Evolutionary conservation across 2,888 invertebrate genomes (phyloP).

Genomic region (Eilema depressum): DNA sequence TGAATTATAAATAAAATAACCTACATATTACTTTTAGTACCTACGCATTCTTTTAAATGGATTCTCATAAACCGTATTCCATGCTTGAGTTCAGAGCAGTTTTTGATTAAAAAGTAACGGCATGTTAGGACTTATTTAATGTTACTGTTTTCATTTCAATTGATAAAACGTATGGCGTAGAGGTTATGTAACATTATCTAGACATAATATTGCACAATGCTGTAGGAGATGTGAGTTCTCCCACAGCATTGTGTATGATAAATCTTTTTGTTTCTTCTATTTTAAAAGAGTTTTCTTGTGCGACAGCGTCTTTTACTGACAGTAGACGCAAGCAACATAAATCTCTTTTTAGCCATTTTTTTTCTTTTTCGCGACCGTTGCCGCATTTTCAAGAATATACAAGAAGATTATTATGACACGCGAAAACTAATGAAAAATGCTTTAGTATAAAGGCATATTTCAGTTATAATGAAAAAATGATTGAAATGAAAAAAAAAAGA

Average conservation of each 20-base stretch:
- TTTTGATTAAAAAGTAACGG: slow-evolving; percentile 8
- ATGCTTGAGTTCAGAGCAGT: background rate
- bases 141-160: background rate
- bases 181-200: background rate
- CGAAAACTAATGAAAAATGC: too few species aligned
- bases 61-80: background rate
- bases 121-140: background rate
- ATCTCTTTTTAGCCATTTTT: too few species aligned
- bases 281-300: background rate
- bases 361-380: background rate
- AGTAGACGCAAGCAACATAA: too few species aligned
- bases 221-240: background rate
- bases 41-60: slow-evolving; percentile 2
- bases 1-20: slow-evolving; percentile 42
- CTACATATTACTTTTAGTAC: slow-evolving; percentile 31
- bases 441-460: background rate
- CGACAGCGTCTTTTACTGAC: too few species aligned
- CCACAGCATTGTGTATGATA: background rate
- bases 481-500: too few species aligned
- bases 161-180: background rate
- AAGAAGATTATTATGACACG: background rate
- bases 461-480: background rate
- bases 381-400: background rate
- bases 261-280: background rate
- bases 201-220: background rate